Evolutionary conservation across 2,888 invertebrate genomes (phyloP).

Genomic region (Atrina japonica): DNA sequence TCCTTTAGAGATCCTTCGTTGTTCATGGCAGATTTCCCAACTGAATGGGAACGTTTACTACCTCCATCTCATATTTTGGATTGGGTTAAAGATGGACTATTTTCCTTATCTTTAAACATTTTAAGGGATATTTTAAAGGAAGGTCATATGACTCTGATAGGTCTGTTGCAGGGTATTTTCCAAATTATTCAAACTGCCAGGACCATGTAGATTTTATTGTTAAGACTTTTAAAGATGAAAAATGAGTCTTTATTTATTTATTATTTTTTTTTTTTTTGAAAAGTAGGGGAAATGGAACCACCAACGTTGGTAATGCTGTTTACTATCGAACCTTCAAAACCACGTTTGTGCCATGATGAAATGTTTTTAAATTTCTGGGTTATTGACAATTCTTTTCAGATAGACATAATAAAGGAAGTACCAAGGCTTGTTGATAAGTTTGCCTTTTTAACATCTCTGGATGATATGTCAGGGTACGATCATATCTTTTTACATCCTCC

Average conservation of each 20-base stretch:
- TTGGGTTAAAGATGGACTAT: slow-evolving; percentile 41
- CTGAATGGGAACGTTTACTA: slow-evolving; percentile 28
- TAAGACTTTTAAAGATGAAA: slow-evolving; percentile 9
- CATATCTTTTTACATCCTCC: slow-evolving; percentile 18
- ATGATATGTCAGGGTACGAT: slow-evolving; percentile 47
- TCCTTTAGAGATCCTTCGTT: slow-evolving; percentile 39
- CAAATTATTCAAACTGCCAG: slow-evolving; percentile 14
- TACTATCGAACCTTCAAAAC: slow-evolving; percentile 44
- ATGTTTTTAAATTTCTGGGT: slow-evolving; percentile 41
- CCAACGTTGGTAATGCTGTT: slow-evolving; percentile 35
- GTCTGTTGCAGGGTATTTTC: slow-evolving; percentile 27
- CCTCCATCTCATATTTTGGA: slow-evolving; percentile 15
- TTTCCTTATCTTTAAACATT: slow-evolving; percentile 31
- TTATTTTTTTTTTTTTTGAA: slow-evolving; percentile 30
- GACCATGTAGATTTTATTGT: slow-evolving; percentile 21
- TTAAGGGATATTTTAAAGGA: slow-evolving; percentile 39
- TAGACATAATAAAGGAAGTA: slow-evolving; percentile 40
- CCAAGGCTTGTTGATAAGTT: slow-evolving; percentile 30
- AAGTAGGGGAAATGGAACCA: slow-evolving; percentile 31
- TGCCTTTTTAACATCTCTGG: slow-evolving; percentile 21
- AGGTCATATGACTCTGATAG: slow-evolving; percentile 18
- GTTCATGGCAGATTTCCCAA: slow-evolving; percentile 31
- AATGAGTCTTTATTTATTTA: slow-evolving; percentile 31
- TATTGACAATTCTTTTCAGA: slow-evolving; percentile 28
- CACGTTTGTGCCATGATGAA: slow-evolving; percentile 43